Evolutionary conservation across 2,888 invertebrate genomes (phyloP).

Genomic region (Escarpia spicata): DNA sequence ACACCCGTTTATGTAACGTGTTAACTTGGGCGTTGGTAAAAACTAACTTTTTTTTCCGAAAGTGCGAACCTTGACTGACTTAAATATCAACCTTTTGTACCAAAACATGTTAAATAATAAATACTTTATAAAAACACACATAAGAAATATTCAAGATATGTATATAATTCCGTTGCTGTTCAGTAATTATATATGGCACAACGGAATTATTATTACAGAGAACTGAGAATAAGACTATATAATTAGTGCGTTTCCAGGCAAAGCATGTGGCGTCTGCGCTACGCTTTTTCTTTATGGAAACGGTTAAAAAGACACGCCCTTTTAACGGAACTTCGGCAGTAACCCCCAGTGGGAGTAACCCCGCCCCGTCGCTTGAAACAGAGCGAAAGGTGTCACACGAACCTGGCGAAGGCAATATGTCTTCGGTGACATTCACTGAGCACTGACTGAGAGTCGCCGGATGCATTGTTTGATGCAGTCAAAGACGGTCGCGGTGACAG

Average conservation of each 20-base stretch:
- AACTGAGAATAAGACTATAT: not conserved
- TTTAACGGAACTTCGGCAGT: not conserved
- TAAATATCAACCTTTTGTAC: not conserved
- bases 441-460: not conserved
- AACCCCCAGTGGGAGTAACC: not conserved
- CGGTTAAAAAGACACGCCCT: not conserved
- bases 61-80: not conserved
- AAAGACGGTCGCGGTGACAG: not conserved
- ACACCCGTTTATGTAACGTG: not conserved
- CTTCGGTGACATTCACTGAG: not conserved
- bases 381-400: not conserved
- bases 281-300: not conserved
- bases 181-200: not conserved
- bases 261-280: not conserved
- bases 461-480: not conserved
- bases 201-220: not conserved
- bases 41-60: not conserved
- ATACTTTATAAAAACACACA: not conserved
- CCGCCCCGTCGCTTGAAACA: not conserved
- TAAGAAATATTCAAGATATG: not conserved
- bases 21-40: not conserved
- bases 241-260: not conserved
- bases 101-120: not conserved
- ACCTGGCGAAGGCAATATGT: not conserved
- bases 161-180: not conserved